Evolutionary conservation across 2,888 invertebrate genomes (phyloP), one percentile per base, ranked within the genome.

Genomic region (Molorchus minor): DNA sequence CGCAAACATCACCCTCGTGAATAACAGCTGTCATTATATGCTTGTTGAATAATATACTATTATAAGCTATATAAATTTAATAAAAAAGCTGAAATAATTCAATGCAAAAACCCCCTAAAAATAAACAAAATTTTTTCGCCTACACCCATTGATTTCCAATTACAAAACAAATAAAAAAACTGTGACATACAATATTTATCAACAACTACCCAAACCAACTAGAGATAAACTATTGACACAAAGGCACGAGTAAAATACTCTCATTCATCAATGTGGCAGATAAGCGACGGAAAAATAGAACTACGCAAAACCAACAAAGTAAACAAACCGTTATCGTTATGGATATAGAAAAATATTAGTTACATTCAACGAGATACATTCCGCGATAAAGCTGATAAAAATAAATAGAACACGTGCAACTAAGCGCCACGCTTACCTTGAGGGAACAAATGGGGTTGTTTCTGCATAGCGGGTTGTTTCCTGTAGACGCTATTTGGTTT

Each of bases 401-500:
- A 25, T 8, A 25, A 25, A 25, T 25, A 25, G 25, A 33, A 20
- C 30, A 1, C 16, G 17, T 15, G 25, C 8, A 12, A 21, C n/a
- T 1, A 51, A 40, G 12, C 19, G n/a, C n/a, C n/a, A n/a, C n/a
- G 29, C 12, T 67, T 67, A 75, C 75, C 74, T 69, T 71, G 74
- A 33, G 68, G 44, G 15, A 68, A 62, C 25, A 68, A 21, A 13
- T 44, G 36, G 12, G 53, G 17, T 25, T 40, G n/a, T 25, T 41
- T 41, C 16, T 29, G 41, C 10, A 12, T 33, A 16, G 20, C 10
- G 25, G 55, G 17, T 38, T 41, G 73, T 63, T 82, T 81, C 63
- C 85, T 86, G 57, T 86, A 82, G 72, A 85, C 84, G 35, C 85
- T 85, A 72, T 84, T 85, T 0, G 90, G 88, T 74, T 88, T 87